These are phyloP conservation scores for Halcyon senegalensis DNA, from an alignment of 2,113 vertebrate genomes.

Conservation along the genomic window DNA sequence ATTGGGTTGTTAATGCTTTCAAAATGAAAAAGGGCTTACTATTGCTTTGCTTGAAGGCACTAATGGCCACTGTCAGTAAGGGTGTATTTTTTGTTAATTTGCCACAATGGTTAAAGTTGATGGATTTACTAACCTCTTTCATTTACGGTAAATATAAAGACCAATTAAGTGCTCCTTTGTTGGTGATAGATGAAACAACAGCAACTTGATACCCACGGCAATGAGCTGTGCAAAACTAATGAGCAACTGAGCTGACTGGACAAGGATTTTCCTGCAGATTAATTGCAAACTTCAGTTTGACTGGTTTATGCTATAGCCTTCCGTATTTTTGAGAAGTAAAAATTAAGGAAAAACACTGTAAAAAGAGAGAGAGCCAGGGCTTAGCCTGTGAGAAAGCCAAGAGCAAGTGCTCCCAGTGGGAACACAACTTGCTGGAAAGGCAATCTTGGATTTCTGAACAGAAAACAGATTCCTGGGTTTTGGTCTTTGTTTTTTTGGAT, in stretches of 20 bases:
- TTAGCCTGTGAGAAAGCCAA: neutral
- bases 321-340: neutral
- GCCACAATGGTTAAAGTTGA: neutral
- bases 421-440: rapidly evolving
- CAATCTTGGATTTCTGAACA: neutral
- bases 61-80: neutral
- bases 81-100: neutral
- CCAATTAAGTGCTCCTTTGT: slow-evolving; percentile 53
- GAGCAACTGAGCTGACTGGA: neutral
- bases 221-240: neutral
- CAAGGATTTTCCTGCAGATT: neutral
- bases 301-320: neutral
- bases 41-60: neutral
- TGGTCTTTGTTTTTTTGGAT: too few relatives aligned
- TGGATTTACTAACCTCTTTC: slow-evolving; percentile 33
- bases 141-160: slow-evolving; percentile 17
- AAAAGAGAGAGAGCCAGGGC: neutral
- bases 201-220: slow-evolving; percentile 3
- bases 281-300: neutral
- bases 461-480: neutral
- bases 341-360: neutral
- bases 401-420: neutral
- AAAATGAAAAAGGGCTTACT: slow-evolving; percentile 13
- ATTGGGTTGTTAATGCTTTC: neutral
- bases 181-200: slow-evolving; percentile 19